Evolutionary conservation across 2,797 vertebrate species (phyloP).

Genomic region (Podarcis siculus): DNA sequence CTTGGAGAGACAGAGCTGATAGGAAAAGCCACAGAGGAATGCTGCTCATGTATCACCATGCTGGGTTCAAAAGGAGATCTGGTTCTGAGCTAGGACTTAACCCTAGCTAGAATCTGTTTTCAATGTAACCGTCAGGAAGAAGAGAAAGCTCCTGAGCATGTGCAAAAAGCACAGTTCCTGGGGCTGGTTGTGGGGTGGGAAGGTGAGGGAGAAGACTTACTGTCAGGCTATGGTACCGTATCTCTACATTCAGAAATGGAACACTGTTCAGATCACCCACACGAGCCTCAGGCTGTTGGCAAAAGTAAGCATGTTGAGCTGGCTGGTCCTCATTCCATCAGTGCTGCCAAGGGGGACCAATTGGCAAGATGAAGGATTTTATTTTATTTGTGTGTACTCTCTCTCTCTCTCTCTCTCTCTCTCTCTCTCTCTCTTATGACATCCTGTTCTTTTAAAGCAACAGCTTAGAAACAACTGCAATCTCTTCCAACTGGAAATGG

Average conservation of each 20-base stretch:
- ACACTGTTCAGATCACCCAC: background rate
- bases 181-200: background rate
- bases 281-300: background rate
- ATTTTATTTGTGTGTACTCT: too few relatives aligned
- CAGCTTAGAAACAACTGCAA: background rate
- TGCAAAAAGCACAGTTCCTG: background rate
- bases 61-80: background rate
- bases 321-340: slow-evolving; percentile 16
- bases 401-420: too few relatives aligned
- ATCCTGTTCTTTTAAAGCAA: background rate
- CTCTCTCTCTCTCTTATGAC: background rate
- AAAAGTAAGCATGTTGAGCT: background rate
- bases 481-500: background rate
- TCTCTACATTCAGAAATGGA: background rate
- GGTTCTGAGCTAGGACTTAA: background rate
- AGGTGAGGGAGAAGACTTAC: background rate
- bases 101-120: background rate
- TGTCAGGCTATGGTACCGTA: background rate
- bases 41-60: background rate
- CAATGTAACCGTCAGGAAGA: background rate
- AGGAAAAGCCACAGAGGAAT: background rate
- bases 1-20: background rate
- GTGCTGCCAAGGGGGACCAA: background rate
- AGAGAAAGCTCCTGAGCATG: background rate
- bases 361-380: background rate